phyloP scores from a whole-genome alignment of 2,888 invertebrate species.

The Erynnis tages region DNA sequence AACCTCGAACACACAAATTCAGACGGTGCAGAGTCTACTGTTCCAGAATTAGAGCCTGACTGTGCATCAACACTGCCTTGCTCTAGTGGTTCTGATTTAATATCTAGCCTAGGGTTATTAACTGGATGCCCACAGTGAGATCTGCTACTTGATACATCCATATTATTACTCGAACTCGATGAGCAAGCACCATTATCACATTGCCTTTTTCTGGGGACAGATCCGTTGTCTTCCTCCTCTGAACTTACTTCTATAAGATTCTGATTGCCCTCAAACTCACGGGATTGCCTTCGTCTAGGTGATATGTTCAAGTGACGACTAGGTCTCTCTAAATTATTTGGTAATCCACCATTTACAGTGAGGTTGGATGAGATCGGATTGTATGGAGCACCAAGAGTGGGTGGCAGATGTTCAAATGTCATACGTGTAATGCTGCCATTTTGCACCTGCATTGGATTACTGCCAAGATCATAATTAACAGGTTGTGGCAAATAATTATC shows the following conservation, averaged over 20 bases:
- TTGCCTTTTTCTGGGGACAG: conserved; percentile 54
- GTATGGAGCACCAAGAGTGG: conserved; percentile 38
- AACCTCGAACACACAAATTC: conserved; percentile 24
- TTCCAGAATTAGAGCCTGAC: conserved; percentile 36
- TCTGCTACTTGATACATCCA: conserved; percentile 27
- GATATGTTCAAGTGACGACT: conserved; percentile 72
- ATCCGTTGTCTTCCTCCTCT: conserved; percentile 69
- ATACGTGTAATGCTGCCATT: conserved; percentile 38
- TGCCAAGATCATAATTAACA: conserved; percentile 48
- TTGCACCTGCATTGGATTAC: conserved; percentile 40
- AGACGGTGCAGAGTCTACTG: conserved; percentile 27
- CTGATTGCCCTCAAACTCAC: conserved; percentile 55
- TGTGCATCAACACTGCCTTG: conserved; percentile 41
- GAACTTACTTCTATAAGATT: conserved; percentile 75
- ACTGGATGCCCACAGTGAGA: conserved; percentile 32
- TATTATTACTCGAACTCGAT: conserved; percentile 1
- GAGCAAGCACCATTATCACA: conserved; percentile 46
- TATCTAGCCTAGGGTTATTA: conserved; percentile 39
- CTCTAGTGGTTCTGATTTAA: conserved; percentile 58
- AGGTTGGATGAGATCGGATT: conserved; percentile 31
- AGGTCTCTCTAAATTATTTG: conserved; percentile 60
- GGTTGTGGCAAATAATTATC: conserved; percentile 52
- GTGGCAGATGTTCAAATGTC: conserved; percentile 44
- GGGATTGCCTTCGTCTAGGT: conserved; percentile 65
- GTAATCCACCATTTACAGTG: conserved; percentile 31